phyloP scores from a whole-genome alignment of 2,888 invertebrate genomes.

The Lithophane ornitopus region DNA sequence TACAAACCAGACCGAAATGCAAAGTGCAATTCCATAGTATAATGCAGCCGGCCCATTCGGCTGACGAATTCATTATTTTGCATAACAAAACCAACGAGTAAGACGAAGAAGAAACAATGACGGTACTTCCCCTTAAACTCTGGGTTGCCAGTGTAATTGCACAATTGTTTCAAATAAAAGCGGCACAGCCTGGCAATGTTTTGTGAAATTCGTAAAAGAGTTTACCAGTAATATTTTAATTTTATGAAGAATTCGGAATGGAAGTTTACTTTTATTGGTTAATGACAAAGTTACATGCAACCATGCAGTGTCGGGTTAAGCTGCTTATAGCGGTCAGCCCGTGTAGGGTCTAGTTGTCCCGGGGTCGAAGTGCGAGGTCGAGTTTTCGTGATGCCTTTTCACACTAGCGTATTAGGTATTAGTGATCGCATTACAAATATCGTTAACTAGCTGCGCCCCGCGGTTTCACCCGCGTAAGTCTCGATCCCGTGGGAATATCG shows the following conservation, averaged over 20 bases:
- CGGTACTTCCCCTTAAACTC: constrained; percentile 33
- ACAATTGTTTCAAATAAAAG: constrained; percentile 42
- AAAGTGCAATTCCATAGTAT: constrained; percentile 66
- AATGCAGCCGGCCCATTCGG: constrained; percentile 62
- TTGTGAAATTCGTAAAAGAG: not conserved
- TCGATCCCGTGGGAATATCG: too few relatives aligned
- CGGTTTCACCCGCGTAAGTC: too few relatives aligned
- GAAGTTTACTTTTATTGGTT: constrained; percentile 19
- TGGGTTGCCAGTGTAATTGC: constrained; percentile 54
- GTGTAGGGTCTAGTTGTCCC: not conserved
- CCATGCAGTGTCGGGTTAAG: constrained; percentile 10
- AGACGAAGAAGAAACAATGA: constrained; percentile 59
- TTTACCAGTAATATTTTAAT: constrained; percentile 3
- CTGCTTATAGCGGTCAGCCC: not conserved
- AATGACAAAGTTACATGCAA: constrained; percentile 30
- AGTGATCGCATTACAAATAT: too few relatives aligned
- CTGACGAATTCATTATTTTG: constrained; percentile 79
- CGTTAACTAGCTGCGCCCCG: too few relatives aligned
- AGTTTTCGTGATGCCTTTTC: too few relatives aligned
- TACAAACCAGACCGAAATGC: constrained; percentile 25
- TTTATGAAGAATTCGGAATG: not conserved
- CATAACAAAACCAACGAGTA: constrained; percentile 77
- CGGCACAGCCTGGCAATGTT: constrained; percentile 14
- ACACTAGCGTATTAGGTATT: too few relatives aligned
- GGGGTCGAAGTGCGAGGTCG: not conserved